A percentile compares a stretch with the other conserved stretches of the same genome.
phyloP scores from a whole-genome alignment of 2,888 invertebrate species.

The Euplagia quadripunctaria region DNA sequence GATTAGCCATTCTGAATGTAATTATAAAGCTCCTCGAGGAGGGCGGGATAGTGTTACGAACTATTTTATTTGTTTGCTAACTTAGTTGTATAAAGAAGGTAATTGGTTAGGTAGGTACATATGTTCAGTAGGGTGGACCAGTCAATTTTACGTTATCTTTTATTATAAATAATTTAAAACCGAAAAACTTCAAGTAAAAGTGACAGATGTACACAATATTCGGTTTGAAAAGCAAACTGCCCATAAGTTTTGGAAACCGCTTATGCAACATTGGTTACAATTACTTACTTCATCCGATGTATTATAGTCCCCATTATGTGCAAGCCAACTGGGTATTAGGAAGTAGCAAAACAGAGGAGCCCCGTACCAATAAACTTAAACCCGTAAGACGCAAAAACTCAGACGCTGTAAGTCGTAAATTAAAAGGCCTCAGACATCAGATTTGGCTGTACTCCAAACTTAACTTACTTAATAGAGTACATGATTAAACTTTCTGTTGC shows the following conservation, averaged over 20 bases:
- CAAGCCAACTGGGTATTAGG: background rate
- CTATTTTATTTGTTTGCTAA: no score
- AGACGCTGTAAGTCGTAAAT: conserved; percentile 8
- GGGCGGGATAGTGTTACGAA: no score
- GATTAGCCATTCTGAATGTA: no score
- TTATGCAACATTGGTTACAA: background rate
- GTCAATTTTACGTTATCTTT: no score
- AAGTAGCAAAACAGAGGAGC: background rate
- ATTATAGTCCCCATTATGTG: background rate
- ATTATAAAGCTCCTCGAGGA: no score
- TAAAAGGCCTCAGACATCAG: conserved; percentile 17
- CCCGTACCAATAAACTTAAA: background rate
- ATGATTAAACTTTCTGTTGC: background rate
- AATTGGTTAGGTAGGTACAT: no score
- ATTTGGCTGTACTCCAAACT: conserved; percentile 16
- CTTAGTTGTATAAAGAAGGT: background rate
- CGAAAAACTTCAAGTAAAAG: background rate
- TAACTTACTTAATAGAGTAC: background rate
- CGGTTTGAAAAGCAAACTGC: background rate
- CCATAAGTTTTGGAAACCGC: background rate
- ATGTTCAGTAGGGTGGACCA: no score
- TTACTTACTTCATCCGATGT: conserved; percentile 1
- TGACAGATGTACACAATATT: background rate
- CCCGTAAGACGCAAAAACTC: conserved; percentile 5
- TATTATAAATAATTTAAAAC: background rate